These are phyloP conservation scores for Melieria crassipennis DNA, from an alignment of 2,888 invertebrate genomes.

Conservation along the genomic window DNA sequence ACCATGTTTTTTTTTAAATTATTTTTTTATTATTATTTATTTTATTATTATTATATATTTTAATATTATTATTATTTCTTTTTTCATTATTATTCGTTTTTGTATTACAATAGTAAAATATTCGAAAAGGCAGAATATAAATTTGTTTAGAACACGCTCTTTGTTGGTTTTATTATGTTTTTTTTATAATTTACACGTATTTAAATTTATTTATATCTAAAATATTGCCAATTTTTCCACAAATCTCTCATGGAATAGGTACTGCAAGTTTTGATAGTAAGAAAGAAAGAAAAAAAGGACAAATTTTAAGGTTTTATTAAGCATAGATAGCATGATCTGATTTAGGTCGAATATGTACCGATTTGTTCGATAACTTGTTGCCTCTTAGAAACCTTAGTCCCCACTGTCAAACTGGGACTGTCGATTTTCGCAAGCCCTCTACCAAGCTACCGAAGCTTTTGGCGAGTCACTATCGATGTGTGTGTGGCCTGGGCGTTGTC, in stretches of 20 bases:
- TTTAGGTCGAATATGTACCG: too few relatives aligned
- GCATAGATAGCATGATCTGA: too few relatives aligned
- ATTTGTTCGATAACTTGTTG: too few relatives aligned
- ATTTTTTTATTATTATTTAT: background rate
- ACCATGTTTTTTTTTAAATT: background rate
- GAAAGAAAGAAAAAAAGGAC: background rate
- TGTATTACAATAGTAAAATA: background rate
- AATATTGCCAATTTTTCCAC: background rate
- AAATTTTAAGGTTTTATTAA: too few relatives aligned
- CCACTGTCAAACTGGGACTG: too few relatives aligned
- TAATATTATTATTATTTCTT: background rate
- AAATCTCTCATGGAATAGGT: background rate
- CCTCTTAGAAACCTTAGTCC: too few relatives aligned
- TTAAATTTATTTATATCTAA: background rate
- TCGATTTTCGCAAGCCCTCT: too few relatives aligned
- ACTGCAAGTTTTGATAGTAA: background rate
- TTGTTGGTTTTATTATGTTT: background rate
- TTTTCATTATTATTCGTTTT: background rate
- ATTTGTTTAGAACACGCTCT: background rate
- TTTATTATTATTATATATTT: background rate
- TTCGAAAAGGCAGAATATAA: too few relatives aligned
- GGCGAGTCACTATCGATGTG: too few relatives aligned
- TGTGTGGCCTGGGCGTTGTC: too few relatives aligned
- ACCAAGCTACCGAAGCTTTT: too few relatives aligned
- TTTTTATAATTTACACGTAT: background rate